Evolutionary conservation across 2,888 invertebrate species (phyloP), one percentile per base, ranked within the genome.

Genomic region (Drosophila glabriapex): DNA sequence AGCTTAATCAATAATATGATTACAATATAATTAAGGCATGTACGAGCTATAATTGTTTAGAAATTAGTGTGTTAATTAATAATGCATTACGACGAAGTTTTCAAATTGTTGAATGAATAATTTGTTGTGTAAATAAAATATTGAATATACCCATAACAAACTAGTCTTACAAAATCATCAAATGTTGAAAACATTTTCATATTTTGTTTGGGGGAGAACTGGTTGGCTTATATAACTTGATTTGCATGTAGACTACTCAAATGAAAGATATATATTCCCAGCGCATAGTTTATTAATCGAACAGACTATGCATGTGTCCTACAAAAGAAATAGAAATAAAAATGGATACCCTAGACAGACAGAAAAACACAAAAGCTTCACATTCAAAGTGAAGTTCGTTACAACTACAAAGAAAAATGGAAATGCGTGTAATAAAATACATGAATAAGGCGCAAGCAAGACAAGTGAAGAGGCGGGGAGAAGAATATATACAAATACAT

Each of bases 381-480:
- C 41, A 41, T 58, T 58, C 29, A 9, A 31, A 64, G 73, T 64
- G 66, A 46, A 46, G 46, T 46, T 46, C 16, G 46, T 25, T 46
- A 46, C 46, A 46, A 46, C 55, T 61, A 75, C 67, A 82, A 73
- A 37, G 16, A 10, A 68, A 49, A 62, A 55, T 55, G 35, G 37
- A 52, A 78, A 70, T 56, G 61, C 50, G 50, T 59, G 29, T 16
- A 65, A 58, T 25, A 28, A 61, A 63, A 68, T 64, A 58, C 60
- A 52, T 28, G 60, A 14, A 58, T 6, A 50, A 62, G 64, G 68
- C 49, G 52, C 68, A 73, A 75, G 64, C 46, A 46, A 22, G 22
- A 70, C 84, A 76, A 74, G 68, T 76, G 70, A 74, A 73, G 72
- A 76, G 56, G 14, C 19, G 25, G 19, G 12, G 33, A 67, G 25